A percentile compares a stretch with the other conserved stretches of the same genome.
These are phyloP conservation scores for Panagrolaimus sp. DNA, from an alignment of 1,140 invertebrate genomes.

Conservation along the genomic window DNA sequence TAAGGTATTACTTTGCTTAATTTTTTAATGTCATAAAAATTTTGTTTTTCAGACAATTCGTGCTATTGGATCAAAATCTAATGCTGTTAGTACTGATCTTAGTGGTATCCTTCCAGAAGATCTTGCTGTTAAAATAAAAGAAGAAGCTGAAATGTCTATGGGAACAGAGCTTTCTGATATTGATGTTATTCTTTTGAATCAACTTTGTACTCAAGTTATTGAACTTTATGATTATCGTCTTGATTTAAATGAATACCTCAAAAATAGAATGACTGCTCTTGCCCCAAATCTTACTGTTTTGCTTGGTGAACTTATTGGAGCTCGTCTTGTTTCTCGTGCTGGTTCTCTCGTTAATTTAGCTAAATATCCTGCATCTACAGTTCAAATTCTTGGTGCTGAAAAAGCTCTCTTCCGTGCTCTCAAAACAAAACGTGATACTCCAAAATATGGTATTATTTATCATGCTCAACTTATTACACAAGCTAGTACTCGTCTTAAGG, in stretches of 20 bases:
- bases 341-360: slow-evolving; percentile 90
- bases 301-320: slow-evolving; percentile 90
- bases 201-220: slow-evolving; percentile 83
- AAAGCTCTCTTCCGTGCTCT: slow-evolving; percentile 93
- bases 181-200: slow-evolving; percentile 83
- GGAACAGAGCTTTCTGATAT: slow-evolving; percentile 95
- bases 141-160: slow-evolving; percentile 96
- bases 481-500: slow-evolving; percentile 79
- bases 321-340: slow-evolving; percentile 86
- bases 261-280: slow-evolving; percentile 91
- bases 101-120: slow-evolving; percentile 85
- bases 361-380: slow-evolving; percentile 93
- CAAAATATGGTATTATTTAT: slow-evolving; percentile 97
- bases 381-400: slow-evolving; percentile 95
- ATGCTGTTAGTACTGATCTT: slow-evolving; percentile 74
- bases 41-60: slow-evolving; percentile 65
- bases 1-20: slow-evolving; percentile 64
- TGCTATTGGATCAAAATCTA: slow-evolving; percentile 75
- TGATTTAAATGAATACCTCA: slow-evolving; percentile 77
- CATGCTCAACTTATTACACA: slow-evolving; percentile 87
- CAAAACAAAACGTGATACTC: slow-evolving; percentile 94
- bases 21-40: not conserved
- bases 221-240: slow-evolving; percentile 70
- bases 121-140: slow-evolving; percentile 83
- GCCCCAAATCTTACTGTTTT: slow-evolving; percentile 91